Conservation (phyloP, 2,888 invertebrate genomes). For the Unio delphinus region DNA sequence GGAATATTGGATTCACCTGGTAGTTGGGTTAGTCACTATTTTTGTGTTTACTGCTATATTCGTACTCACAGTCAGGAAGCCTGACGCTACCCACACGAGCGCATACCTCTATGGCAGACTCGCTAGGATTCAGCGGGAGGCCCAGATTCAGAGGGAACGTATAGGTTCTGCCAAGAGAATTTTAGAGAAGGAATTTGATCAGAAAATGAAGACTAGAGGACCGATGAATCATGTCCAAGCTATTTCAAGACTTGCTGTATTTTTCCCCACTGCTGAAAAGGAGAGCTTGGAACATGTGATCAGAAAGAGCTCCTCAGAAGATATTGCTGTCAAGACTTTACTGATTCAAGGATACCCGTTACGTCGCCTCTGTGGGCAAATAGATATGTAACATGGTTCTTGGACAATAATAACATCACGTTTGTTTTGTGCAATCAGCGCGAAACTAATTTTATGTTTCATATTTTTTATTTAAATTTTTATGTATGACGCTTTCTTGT, state of each 20-base stretch:
- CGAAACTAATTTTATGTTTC: too few relatives aligned
- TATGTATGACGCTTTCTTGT: too few relatives aligned
- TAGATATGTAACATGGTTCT: background rate
- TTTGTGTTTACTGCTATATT: conserved; percentile 27
- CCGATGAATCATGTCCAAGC: conserved; percentile 33
- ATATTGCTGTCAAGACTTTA: conserved; percentile 43
- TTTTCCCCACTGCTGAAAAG: conserved; percentile 48
- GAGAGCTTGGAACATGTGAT: conserved; percentile 25
- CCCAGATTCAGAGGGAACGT: conserved; percentile 31
- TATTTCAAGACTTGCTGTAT: conserved; percentile 40
- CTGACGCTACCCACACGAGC: conserved; percentile 28
- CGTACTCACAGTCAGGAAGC: conserved; percentile 27
- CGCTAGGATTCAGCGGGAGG: conserved; percentile 31
- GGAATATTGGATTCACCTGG: conserved; percentile 45
- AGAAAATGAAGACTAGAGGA: conserved; percentile 6
- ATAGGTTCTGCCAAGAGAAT: conserved; percentile 23
- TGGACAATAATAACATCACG: too few relatives aligned
- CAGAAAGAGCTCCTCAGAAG: conserved; percentile 37
- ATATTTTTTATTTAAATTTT: too few relatives aligned
- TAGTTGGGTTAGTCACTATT: conserved; percentile 17
- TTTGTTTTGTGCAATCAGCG: too few relatives aligned
- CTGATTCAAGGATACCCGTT: conserved; percentile 46
- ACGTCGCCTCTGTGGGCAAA: conserved; percentile 17
- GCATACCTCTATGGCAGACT: conserved; percentile 47
- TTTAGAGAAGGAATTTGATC: conserved; percentile 18